Conservation (phyloP, 1,140 invertebrate genomes). For the Trichonephila inaurata region DNA sequence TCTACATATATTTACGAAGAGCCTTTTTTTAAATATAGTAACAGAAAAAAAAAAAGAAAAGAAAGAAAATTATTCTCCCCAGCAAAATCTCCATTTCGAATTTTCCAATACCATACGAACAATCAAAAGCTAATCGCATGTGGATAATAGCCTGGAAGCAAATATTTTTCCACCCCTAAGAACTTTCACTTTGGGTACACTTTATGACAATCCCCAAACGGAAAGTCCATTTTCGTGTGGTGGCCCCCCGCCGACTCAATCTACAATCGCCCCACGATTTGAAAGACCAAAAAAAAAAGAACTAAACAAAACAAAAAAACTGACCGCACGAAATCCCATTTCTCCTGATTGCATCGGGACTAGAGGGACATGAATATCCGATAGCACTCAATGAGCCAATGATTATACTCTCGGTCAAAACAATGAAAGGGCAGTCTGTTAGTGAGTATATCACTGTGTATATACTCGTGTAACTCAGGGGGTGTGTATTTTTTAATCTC, state of each 20-base stretch:
- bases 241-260: not conserved
- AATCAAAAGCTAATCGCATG: not conserved
- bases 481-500: conserved; percentile 9
- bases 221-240: conserved; percentile 1
- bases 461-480: not conserved
- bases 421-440: conserved; percentile 1
- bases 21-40: too few relatives aligned
- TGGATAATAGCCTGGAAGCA: not conserved
- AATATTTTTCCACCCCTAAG: not conserved
- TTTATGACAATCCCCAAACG: not conserved
- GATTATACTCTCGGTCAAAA: conserved; percentile 53
- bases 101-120: not conserved
- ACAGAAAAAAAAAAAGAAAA: too few relatives aligned
- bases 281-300: not conserved
- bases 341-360: conserved; percentile 57
- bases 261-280: conserved; percentile 43
- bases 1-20: too few relatives aligned
- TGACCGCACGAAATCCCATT: conserved; percentile 47
- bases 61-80: too few relatives aligned
- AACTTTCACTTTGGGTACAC: not conserved
- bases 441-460: not conserved
- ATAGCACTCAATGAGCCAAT: conserved; percentile 59
- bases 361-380: conserved; percentile 40
- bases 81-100: not conserved
- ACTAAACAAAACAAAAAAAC: conserved; percentile 1